Evolutionary conservation across 2,888 invertebrate genomes (phyloP).

Genomic region (Xestia ashworthii): DNA sequence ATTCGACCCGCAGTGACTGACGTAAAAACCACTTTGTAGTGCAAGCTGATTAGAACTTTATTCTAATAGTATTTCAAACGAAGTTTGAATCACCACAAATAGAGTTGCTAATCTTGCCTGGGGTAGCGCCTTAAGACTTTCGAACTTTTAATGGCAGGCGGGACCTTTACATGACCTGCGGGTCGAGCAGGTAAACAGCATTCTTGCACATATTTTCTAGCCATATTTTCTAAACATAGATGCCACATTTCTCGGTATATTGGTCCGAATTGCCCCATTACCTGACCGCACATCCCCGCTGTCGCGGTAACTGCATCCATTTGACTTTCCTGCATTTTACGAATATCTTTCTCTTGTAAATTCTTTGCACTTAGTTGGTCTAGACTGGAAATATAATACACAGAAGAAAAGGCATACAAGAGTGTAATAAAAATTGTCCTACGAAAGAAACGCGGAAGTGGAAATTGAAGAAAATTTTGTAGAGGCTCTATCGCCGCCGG

Average conservation of each 20-base stretch:
- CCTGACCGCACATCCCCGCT: conserved; percentile 52
- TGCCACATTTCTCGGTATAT: conserved; percentile 30
- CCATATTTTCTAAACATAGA: conserved; percentile 9
- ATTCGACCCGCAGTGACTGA: too few relatives aligned
- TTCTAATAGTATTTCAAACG: too few relatives aligned
- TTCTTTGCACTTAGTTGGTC: neutral
- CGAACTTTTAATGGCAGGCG: neutral
- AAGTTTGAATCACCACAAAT: too few relatives aligned
- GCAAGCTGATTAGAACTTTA: too few relatives aligned
- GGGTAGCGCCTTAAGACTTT: too few relatives aligned
- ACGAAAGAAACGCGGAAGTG: neutral
- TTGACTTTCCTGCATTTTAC: conserved; percentile 51
- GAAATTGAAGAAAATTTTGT: neutral
- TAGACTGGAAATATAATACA: neutral
- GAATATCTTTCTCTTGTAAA: conserved; percentile 33
- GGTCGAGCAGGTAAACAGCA: neutral
- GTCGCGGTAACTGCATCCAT: conserved; percentile 32
- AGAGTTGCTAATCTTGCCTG: too few relatives aligned
- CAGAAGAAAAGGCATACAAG: neutral
- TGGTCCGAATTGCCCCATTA: conserved; percentile 61
- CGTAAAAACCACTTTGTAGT: too few relatives aligned
- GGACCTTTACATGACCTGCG: neutral
- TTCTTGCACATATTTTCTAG: neutral
- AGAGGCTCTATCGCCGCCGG: neutral
- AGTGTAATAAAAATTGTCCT: neutral